phyloP scores from a whole-genome alignment of 2,113 vertebrate genomes.

The Melanotaenia duboulayi region DNA sequence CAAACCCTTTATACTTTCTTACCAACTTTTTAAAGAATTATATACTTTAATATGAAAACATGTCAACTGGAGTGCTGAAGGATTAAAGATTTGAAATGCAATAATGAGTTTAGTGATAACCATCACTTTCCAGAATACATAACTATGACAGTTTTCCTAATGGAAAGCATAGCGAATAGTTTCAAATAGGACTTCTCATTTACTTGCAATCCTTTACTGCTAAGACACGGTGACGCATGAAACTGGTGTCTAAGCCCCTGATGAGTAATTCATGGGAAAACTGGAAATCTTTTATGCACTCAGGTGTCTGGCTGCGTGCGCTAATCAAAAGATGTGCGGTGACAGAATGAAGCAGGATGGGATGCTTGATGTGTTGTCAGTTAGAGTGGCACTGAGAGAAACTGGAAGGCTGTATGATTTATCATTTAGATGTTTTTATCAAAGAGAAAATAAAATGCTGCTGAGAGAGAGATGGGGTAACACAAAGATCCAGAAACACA shows the following conservation, averaged over 20 bases:
- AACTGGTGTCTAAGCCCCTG: slow-evolving; percentile 55
- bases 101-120: slow-evolving; percentile 45
- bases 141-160: slow-evolving; percentile 26
- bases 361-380: slow-evolving; percentile 67
- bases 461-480: background rate
- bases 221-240: slow-evolving; percentile 53
- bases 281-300: slow-evolving; percentile 49
- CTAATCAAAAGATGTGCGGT: slow-evolving; percentile 70
- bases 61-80: slow-evolving; percentile 13
- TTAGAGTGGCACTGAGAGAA: slow-evolving; percentile 48
- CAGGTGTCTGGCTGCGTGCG: slow-evolving; percentile 57
- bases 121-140: slow-evolving; percentile 14
- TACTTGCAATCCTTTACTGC: slow-evolving; percentile 33
- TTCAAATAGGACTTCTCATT: slow-evolving; percentile 41
- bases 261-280: slow-evolving; percentile 66
- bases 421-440: slow-evolving; percentile 60
- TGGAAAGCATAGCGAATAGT: slow-evolving; percentile 36
- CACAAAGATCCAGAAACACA: slow-evolving; percentile 24
- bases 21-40: slow-evolving; percentile 5
- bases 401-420: slow-evolving; percentile 54
- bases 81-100: slow-evolving; percentile 40
- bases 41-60: slow-evolving; percentile 38
- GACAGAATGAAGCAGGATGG: slow-evolving; percentile 49
- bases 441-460: slow-evolving; percentile 56
- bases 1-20: background rate